Conservation (phyloP, 92 coral and sea anemone genomes). For the Anthopleura xanthogrammica region DNA sequence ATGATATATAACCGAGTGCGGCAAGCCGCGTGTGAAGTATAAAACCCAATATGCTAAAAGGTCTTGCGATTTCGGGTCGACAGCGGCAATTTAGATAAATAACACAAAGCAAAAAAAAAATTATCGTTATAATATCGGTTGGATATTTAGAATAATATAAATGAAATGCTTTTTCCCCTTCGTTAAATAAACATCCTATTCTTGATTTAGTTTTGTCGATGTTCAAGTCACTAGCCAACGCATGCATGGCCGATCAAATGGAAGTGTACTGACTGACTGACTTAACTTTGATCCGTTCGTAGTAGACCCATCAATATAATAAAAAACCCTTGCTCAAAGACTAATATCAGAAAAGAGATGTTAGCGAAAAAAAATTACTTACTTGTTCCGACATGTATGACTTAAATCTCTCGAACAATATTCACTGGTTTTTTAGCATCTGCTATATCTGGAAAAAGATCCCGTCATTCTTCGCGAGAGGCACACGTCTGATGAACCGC, state of each 20-base stretch:
- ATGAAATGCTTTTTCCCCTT: neutral
- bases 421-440: neutral
- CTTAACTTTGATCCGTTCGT: neutral
- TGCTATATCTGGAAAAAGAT: neutral
- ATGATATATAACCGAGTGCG: neutral
- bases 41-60: neutral
- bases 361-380: conserved; percentile 1
- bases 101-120: neutral
- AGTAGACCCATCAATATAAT: neutral
- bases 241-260: too few relatives aligned
- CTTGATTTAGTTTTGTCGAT: neutral
- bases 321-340: neutral
- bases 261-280: too few relatives aligned
- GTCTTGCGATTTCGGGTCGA: neutral
- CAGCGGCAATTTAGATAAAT: neutral
- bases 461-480: neutral
- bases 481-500: neutral
- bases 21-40: neutral
- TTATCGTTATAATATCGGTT: neutral
- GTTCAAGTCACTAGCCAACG: too few relatives aligned
- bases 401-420: neutral
- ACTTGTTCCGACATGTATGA: neutral
- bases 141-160: neutral
- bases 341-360: neutral
- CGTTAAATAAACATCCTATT: neutral